Evolutionary conservation across 2,113 vertebrate genomes (phyloP).

Genomic region (Albula glossodonta): DNA sequence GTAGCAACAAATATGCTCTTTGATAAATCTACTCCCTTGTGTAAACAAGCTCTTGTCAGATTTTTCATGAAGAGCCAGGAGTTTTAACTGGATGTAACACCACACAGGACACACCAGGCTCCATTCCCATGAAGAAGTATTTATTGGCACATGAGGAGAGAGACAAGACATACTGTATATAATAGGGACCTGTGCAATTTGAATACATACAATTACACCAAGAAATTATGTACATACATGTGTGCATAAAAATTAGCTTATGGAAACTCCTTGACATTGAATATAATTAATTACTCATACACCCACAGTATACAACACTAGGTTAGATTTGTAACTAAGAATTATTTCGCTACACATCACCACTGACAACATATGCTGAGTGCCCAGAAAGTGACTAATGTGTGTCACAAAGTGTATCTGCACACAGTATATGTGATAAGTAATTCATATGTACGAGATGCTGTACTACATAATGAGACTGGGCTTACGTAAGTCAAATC

Average conservation of each 20-base stretch:
- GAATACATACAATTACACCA: too few relatives aligned
- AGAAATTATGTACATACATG: too few relatives aligned
- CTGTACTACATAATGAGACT: too few relatives aligned
- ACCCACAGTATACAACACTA: neutral
- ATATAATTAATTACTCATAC: neutral
- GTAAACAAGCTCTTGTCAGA: neutral
- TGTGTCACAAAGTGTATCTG: neutral
- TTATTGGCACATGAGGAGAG: neutral
- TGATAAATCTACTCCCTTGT: conserved; percentile 1
- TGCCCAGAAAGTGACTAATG: neutral
- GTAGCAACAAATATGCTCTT: conserved; percentile 4
- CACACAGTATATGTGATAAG: neutral
- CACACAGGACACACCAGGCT: neutral
- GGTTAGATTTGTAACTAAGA: neutral
- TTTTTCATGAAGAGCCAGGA: neutral
- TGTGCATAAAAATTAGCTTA: too few relatives aligned
- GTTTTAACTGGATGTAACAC: neutral
- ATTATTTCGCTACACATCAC: neutral
- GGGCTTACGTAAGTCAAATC: too few relatives aligned
- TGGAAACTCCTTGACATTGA: neutral
- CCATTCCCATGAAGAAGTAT: neutral
- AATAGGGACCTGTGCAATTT: too few relatives aligned
- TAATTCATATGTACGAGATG: too few relatives aligned
- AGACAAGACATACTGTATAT: too few relatives aligned
- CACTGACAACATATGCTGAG: neutral